These are phyloP conservation scores for Hippoglossus stenolepis DNA, from an alignment of 2,113 vertebrate species.

Conservation along the genomic window DNA sequence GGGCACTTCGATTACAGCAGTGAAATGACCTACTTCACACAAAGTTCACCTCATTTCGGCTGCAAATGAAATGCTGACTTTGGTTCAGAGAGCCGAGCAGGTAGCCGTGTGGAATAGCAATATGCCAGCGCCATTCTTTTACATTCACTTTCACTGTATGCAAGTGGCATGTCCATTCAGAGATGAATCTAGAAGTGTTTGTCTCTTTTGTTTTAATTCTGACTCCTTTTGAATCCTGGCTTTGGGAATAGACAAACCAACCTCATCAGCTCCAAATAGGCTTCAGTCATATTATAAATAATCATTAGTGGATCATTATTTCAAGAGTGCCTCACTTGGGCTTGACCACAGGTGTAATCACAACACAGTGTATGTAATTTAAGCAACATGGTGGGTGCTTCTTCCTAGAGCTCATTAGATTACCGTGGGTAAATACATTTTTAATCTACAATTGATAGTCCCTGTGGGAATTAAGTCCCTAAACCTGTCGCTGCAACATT, in stretches of 20 bases:
- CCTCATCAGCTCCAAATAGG: constrained; percentile 26
- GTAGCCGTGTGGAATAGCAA: constrained; percentile 59
- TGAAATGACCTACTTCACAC: constrained; percentile 69
- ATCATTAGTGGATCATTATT: constrained; percentile 17
- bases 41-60: constrained; percentile 78
- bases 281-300: constrained; percentile 19
- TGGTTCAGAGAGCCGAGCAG: constrained; percentile 57
- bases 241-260: background rate
- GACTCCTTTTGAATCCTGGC: background rate
- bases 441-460: constrained; percentile 11
- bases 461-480: background rate
- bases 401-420: background rate
- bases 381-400: background rate
- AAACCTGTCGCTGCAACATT: background rate
- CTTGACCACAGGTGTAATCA: constrained; percentile 14
- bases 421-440: background rate
- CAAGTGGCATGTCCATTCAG: background rate
- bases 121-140: constrained; percentile 17
- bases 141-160: constrained; percentile 4
- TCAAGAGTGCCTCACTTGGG: background rate
- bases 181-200: background rate
- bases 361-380: background rate
- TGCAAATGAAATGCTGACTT: constrained; percentile 78
- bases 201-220: background rate
- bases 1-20: constrained; percentile 60